These are phyloP conservation scores for Lysandra coridon DNA, from an alignment of 2,888 invertebrate species.

Conservation along the genomic window DNA sequence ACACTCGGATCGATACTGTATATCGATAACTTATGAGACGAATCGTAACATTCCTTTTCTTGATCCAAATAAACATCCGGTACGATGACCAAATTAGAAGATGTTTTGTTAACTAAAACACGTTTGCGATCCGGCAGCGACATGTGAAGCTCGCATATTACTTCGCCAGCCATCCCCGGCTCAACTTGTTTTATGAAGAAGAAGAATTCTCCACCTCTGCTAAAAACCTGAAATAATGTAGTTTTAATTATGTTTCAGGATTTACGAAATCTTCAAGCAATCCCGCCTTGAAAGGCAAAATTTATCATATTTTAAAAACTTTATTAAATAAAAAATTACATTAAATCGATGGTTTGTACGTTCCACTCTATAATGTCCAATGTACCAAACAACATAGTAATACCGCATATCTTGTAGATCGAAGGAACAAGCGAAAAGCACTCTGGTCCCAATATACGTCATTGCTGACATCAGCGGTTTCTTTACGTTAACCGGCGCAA, in stretches of 20 bases:
- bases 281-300: not conserved
- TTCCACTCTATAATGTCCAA: slow-evolving; percentile 47
- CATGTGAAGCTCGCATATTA: slow-evolving; percentile 47
- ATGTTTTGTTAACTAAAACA: slow-evolving; percentile 39
- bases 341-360: slow-evolving; percentile 48
- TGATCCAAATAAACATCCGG: slow-evolving; percentile 36
- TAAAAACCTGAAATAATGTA: slow-evolving; percentile 26
- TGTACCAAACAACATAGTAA: slow-evolving; percentile 48
- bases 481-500: slow-evolving; percentile 36
- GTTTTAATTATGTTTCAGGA: not conserved
- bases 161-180: slow-evolving; percentile 47
- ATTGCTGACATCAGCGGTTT: slow-evolving; percentile 43
- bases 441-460: slow-evolving; percentile 44
- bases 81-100: slow-evolving; percentile 39
- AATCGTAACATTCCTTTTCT: slow-evolving; percentile 32
- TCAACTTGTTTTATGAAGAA: slow-evolving; percentile 47
- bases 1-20: slow-evolving; percentile 35
- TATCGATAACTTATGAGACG: slow-evolving; percentile 31
- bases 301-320: not conserved
- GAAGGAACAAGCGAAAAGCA: slow-evolving; percentile 46
- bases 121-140: slow-evolving; percentile 41
- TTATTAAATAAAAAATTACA: slow-evolving; percentile 40
- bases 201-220: slow-evolving; percentile 43
- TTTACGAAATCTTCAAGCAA: not conserved
- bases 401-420: slow-evolving; percentile 41